These are phyloP conservation scores for Cydia splendana DNA, from an alignment of 1,140 invertebrate genomes.

Conservation along the genomic window DNA sequence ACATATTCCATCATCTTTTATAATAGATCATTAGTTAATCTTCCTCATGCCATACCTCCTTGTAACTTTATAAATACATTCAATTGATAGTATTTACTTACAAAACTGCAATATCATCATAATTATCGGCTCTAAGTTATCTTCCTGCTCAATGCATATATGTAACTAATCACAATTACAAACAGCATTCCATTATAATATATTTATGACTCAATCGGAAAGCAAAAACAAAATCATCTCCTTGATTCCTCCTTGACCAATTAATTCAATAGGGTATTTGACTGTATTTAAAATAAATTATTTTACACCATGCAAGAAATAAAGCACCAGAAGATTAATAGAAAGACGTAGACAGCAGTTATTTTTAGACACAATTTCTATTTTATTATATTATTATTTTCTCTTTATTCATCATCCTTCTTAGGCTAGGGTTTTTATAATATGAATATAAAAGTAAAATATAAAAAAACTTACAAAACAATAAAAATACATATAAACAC, in stretches of 20 bases:
- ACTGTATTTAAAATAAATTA: no score
- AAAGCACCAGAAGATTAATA: no score
- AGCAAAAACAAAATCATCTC: background rate
- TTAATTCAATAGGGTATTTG: no score
- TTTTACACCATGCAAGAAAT: no score
- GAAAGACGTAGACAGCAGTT: no score
- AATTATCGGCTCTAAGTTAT: background rate
- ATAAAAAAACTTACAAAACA: no score
- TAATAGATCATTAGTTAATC: background rate
- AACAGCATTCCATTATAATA: background rate
- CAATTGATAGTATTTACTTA: background rate
- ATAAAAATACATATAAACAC: no score
- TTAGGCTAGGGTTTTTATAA: no score
- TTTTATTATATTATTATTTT: no score
- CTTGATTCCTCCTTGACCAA: background rate
- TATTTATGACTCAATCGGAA: background rate
- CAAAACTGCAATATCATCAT: slow-evolving; percentile 4
- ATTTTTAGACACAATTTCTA: no score
- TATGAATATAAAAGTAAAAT: no score
- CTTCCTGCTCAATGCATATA: background rate
- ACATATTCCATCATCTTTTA: background rate
- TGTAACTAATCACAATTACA: background rate
- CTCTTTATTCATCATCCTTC: no score
- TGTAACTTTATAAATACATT: background rate
- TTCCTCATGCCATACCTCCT: background rate